A percentile compares a stretch with the other conserved stretches of the same genome.
Conservation (phyloP, 37 sponge, comb jelly and placozoan genomes). For the Cliona cf. orientalis region DNA sequence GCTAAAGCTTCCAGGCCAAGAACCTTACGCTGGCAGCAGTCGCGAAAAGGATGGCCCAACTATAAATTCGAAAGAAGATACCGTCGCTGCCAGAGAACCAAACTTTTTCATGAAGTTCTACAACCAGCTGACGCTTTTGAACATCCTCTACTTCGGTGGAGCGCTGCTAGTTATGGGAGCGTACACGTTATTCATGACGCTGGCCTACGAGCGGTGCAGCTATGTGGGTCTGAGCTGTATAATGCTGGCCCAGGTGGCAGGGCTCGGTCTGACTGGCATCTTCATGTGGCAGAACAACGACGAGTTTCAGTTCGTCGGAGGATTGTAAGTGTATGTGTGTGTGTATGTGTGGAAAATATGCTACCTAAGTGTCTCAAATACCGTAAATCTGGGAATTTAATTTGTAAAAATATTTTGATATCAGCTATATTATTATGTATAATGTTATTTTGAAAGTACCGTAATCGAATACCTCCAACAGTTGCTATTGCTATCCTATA, state of each 20-base stretch:
- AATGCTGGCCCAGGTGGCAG: slow-evolving; percentile 5
- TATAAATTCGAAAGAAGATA: too few relatives aligned
- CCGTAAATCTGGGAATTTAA: neutral
- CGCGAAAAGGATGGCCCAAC: too few relatives aligned
- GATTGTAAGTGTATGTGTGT: slow-evolving; percentile 39
- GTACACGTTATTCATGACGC: slow-evolving; percentile 44
- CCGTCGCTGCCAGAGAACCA: too few relatives aligned
- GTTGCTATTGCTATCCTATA: neutral
- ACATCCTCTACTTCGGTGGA: slow-evolving; percentile 56
- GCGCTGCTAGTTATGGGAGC: slow-evolving; percentile 52
- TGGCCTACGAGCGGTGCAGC: slow-evolving; percentile 31
- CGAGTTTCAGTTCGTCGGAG: slow-evolving; percentile 41
- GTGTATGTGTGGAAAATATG: too few relatives aligned
- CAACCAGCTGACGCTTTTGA: slow-evolving; percentile 48
- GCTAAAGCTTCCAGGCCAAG: too few relatives aligned
- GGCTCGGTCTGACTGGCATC: slow-evolving; percentile 15
- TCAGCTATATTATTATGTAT: neutral
- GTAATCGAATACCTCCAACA: neutral
- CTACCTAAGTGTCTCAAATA: neutral
- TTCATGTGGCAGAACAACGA: slow-evolving; percentile 33
- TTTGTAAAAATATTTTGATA: neutral
- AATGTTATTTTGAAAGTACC: neutral
- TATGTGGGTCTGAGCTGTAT: slow-evolving; percentile 12
- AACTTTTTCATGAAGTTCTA: too few relatives aligned
- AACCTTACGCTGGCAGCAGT: too few relatives aligned